phyloP scores from a whole-genome alignment of 2,113 vertebrate species.

The Pagrus major region DNA sequence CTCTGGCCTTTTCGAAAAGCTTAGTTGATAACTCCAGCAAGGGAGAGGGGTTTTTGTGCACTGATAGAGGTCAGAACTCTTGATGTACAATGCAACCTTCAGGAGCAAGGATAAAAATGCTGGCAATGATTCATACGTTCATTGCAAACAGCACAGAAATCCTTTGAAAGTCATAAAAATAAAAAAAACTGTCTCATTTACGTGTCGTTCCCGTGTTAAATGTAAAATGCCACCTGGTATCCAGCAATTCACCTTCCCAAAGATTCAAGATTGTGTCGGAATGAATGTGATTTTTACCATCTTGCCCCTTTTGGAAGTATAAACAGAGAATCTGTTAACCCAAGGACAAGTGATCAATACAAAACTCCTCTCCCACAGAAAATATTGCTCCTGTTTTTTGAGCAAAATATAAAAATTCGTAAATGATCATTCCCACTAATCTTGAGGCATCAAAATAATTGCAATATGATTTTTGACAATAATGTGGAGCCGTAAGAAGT shows the following conservation, averaged over 20 bases:
- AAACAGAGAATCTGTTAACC: conserved; percentile 6
- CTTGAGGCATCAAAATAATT: too few relatives aligned
- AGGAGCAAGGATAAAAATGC: conserved; percentile 30
- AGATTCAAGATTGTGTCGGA: neutral
- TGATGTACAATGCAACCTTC: conserved; percentile 29
- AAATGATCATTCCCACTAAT: too few relatives aligned
- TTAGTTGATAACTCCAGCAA: conserved; percentile 39
- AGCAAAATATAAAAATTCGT: too few relatives aligned
- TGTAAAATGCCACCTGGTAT: conserved; percentile 24
- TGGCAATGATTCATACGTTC: conserved; percentile 24
- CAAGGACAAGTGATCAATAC: neutral
- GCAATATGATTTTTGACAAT: too few relatives aligned
- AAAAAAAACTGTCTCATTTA: conserved; percentile 20
- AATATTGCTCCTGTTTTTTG: too few relatives aligned
- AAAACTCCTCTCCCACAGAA: too few relatives aligned
- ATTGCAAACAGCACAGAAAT: conserved; percentile 22
- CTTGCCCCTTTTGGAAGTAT: neutral
- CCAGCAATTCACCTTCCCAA: neutral
- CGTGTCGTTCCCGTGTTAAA: neutral
- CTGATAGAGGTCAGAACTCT: conserved; percentile 47
- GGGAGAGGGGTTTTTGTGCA: conserved; percentile 25
- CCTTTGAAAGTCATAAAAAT: conserved; percentile 27
- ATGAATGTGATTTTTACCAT: conserved; percentile 2
- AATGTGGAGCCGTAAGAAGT: too few relatives aligned
- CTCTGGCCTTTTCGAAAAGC: conserved; percentile 48